Evolutionary conservation across 2,113 vertebrate species (phyloP), one percentile per base, ranked within the genome.

Genomic region (Eudyptes chrysolophus): DNA sequence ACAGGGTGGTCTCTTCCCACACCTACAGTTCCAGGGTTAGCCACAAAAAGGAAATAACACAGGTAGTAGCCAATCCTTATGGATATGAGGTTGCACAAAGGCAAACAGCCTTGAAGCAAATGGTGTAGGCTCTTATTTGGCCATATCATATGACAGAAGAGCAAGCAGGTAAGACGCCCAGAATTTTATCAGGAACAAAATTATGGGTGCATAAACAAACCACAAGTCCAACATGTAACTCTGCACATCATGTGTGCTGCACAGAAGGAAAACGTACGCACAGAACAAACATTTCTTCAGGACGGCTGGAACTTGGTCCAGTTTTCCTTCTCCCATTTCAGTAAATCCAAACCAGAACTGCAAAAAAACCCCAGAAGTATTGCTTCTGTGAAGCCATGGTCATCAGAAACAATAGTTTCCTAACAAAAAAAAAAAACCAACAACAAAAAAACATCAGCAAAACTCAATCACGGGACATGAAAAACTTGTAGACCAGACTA

Each of bases 71-170:
- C 40, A 80, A 48, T 66, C 62, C 51, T 51, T 65, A 26, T 2
- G 66, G 55, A 17, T 10, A 52, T 11, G 20, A 71, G 10, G 18
- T 5, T 78, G 51, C 48, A 84, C 13, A 54, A 44, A 54, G 13
- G 58, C 38, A 84, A 89, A 57, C 7, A 55, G n/a, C 55, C 55
- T 78, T 81, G 55, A 87, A 89, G 40, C 42, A 78, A 86, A 68
- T 4, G 8, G 48, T 27, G 13, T 29, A 44, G 20, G 40, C 15
- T 89, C 30, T 34, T 42, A 30, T 1, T 19, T 0, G 0, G 34
- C 32, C 38, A 5, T 17, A 30, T 9, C 42, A 7, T 4, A 13
- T 8, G 20, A 30, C 71, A 61, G 46, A 75, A 57, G 16, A 54
- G 7, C 19, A 57, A 42, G 21, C 4, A 68, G 60, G 34, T 48